Evolutionary conservation across 2,113 vertebrate species (phyloP), one percentile per base, ranked within the genome.

Genomic region (Glaucomys volans): DNA sequence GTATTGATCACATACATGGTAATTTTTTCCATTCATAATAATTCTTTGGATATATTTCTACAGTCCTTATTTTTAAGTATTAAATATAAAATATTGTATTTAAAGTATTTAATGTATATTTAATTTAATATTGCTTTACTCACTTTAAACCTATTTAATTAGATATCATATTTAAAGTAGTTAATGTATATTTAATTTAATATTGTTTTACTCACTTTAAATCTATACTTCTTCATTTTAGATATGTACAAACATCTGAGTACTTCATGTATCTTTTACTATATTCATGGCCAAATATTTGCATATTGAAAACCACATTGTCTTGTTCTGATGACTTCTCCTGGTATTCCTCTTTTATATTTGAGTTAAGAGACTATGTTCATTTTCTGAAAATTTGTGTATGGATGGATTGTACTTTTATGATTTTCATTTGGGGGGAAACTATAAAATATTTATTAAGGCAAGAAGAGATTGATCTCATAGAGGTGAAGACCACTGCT

Each of bases 381-480:
- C n/a, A 50, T n/a, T 87, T 89, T 77, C 62, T 90, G 42, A 92
- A 94, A 75, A 66, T 66, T 47, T 32, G 4, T 59, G 5, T 69
- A 20, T 64, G 82, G 5, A 71, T 64, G 28, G 62, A 30, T 81
- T 89, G 6, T 72, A 47, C 52, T 59, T 85, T 94, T 62, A 75
- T 82, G 18, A 28, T 42, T 82, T 94, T 74, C 16, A 85, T 37
- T 93, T 86, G 40, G 80, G 35, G 47, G 17, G 5, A 3, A 24
- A 71, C 83, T 77, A 66, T 11, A 94, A 87, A 67, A 76, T 72
- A 81, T 16, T 94, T 87, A 11, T 35, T 81, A 85, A 89, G 35
- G 77, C 5, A 67, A 86, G 47, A 47, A 59, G 16, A 37, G 64
- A 64, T 35, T 92, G 57, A 44, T 91, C 10, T 74, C 44, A 57